Base-by-base conservation (phyloP, 2,113 vertebrate genomes). In the Seriola aureovittata region DNA sequence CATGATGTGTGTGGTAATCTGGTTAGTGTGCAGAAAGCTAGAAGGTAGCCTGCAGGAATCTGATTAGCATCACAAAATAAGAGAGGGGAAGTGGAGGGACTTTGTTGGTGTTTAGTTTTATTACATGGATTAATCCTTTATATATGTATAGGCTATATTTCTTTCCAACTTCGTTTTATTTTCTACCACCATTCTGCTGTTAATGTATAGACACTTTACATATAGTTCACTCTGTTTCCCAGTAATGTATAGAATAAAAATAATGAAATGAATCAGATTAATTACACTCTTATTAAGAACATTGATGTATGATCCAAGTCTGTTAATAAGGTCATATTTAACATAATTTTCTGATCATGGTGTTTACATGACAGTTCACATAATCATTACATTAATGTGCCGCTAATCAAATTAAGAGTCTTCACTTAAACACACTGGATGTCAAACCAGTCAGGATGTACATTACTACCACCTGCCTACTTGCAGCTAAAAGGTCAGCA, bases 1-100 rank as follows among this genome's bases (percentile, higher is more conserved):
- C 82, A 85, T 64, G 74, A 85, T 63, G 77, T 29, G 68, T 80
- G 85, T 81, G 82, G 71, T 80, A 89, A 91, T 89, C 71, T 46
- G 74, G 71, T 91, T 88, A 82, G 75, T 46, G 81, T 70, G 59
- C 36, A 71, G 75, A 54, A 8, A 44, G 73, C 81, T 58, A 58
- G 60, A 63, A 74, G 44, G 74, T 11, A 52, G 84, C 87, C 85
- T 32, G 68, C 40, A 81, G 87, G 71, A 11, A 58, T 55, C 14
- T 79, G 71, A 89, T 85, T 73, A 85, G 65, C 71, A 85, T 82
- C 23, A 42, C 42, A 84, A 66, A 77, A 81, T 57, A 52, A 67
- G 4, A 29, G 11, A 4, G 3, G 52, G 9, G 32, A 25, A 36
- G 50, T 7, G 21, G n/a, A 46, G 32, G 44, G 62, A 65, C 42